phyloP scores from a whole-genome alignment of 2,113 vertebrate species.

The Tinamus guttatus region DNA sequence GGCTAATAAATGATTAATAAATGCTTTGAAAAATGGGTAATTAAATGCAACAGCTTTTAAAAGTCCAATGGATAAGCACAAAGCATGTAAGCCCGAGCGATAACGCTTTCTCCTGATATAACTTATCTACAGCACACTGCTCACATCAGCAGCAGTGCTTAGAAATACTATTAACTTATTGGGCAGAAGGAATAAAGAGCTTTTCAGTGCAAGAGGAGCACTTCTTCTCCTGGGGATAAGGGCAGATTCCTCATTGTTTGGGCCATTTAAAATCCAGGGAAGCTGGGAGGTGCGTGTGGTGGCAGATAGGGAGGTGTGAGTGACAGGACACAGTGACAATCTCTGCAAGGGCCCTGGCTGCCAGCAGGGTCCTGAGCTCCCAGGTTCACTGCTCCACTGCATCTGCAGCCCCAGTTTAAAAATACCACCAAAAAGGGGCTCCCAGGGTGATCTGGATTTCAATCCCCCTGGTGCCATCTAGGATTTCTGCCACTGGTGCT shows the following conservation, averaged over 20 bases:
- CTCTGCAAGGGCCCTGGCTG: neutral
- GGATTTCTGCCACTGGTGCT: neutral
- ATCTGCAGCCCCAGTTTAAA: neutral
- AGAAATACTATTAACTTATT: conserved; percentile 28
- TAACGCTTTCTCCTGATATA: conserved; percentile 17
- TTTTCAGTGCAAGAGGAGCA: neutral
- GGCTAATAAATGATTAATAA: conserved; percentile 53
- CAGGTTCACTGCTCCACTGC: neutral
- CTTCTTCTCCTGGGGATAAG: neutral
- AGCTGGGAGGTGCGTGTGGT: neutral
- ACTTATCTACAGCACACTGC: conserved; percentile 41
- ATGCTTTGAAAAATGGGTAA: conserved; percentile 42
- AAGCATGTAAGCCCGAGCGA: conserved; percentile 37
- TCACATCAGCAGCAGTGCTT: conserved; percentile 21
- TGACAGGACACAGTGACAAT: neutral
- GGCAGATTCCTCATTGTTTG: conserved; percentile 20
- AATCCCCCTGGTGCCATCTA: neutral
- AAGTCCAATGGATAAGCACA: neutral
- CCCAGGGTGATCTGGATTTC: neutral
- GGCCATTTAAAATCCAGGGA: neutral
- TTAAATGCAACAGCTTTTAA: conserved; percentile 47
- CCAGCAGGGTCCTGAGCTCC: neutral
- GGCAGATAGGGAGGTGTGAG: neutral
- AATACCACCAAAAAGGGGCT: neutral
- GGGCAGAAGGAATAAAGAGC: neutral